phyloP scores from a whole-genome alignment of 2,113 vertebrate genomes.

The Nibea coibor region DNA sequence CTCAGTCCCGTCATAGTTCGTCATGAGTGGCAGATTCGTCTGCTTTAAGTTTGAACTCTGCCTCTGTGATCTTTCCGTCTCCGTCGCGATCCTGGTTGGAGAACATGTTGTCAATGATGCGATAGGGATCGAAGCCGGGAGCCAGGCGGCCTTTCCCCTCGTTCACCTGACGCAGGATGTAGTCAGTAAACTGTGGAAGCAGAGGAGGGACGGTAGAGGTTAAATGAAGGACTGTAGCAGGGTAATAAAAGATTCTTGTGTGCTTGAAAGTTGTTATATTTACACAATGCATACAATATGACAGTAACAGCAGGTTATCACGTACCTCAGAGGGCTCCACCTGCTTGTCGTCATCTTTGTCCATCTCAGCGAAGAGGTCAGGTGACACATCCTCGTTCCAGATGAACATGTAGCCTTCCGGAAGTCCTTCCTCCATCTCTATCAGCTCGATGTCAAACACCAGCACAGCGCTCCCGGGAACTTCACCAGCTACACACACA shows the following conservation, averaged over 20 bases:
- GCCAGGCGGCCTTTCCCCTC: constrained; percentile 94
- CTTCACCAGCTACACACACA: constrained; percentile 88
- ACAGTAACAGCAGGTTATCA: neutral
- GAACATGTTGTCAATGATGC: constrained; percentile 97
- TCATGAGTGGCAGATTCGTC: constrained; percentile 91
- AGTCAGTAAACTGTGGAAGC: constrained; percentile 90
- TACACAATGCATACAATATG: neutral
- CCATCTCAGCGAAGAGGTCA: constrained; percentile 94
- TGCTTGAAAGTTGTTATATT: neutral
- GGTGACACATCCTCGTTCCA: constrained; percentile 93
- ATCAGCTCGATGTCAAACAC: constrained; percentile 93
- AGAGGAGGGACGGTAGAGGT: neutral
- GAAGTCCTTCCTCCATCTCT: constrained; percentile 92
- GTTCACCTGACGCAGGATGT: constrained; percentile 91
- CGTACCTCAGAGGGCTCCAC: constrained; percentile 92
- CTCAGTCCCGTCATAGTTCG: constrained; percentile 87
- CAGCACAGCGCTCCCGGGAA: constrained; percentile 95
- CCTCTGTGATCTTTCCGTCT: constrained; percentile 92
- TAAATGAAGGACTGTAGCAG: neutral
- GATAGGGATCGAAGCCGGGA: constrained; percentile 92
- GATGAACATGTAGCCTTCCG: constrained; percentile 98
- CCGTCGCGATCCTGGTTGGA: constrained; percentile 95
- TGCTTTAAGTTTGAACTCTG: constrained; percentile 96
- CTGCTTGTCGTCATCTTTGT: constrained; percentile 87
- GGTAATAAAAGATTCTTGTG: neutral